Conservation (phyloP, 2,888 invertebrate species). For the Oligia latruncula region DNA sequence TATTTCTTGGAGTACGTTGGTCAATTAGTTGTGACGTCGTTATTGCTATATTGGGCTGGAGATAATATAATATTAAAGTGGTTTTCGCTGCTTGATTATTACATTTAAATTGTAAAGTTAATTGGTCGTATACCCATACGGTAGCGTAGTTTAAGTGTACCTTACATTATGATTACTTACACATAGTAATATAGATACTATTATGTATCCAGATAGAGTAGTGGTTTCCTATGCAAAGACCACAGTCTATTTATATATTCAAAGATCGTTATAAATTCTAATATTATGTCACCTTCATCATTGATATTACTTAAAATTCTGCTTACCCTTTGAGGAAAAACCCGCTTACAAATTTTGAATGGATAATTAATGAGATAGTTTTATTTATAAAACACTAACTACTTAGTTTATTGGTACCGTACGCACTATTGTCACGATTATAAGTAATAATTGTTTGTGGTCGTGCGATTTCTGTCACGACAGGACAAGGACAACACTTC, state of each 20-base stretch:
- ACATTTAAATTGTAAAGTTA: slow-evolving; percentile 20
- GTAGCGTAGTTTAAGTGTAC: slow-evolving; percentile 32
- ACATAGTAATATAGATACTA: slow-evolving; percentile 19
- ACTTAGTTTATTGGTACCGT: slow-evolving; percentile 31
- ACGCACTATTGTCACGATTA: slow-evolving; percentile 54
- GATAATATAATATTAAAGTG: neutral
- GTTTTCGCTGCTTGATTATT: slow-evolving; percentile 8
- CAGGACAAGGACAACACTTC: slow-evolving; percentile 49
- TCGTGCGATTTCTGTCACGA: slow-evolving; percentile 65
- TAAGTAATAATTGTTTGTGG: slow-evolving; percentile 48
- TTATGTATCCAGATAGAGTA: neutral
- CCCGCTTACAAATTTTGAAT: slow-evolving; percentile 47
- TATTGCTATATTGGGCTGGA: slow-evolving; percentile 16
- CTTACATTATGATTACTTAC: slow-evolving; percentile 15
- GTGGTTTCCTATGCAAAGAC: neutral
- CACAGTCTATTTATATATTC: slow-evolving; percentile 16
- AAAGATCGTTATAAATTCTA: slow-evolving; percentile 16
- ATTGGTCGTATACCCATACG: slow-evolving; percentile 12
- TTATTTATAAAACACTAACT: slow-evolving; percentile 32
- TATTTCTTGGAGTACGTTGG: slow-evolving; percentile 26
- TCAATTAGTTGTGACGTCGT: slow-evolving; percentile 30
- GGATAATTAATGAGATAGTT: slow-evolving; percentile 34
- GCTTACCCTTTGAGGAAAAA: slow-evolving; percentile 39
- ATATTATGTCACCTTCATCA: slow-evolving; percentile 36
- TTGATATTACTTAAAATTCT: slow-evolving; percentile 48